phyloP scores from a whole-genome alignment of 2,797 vertebrate species.

The Prionace glauca region DNA sequence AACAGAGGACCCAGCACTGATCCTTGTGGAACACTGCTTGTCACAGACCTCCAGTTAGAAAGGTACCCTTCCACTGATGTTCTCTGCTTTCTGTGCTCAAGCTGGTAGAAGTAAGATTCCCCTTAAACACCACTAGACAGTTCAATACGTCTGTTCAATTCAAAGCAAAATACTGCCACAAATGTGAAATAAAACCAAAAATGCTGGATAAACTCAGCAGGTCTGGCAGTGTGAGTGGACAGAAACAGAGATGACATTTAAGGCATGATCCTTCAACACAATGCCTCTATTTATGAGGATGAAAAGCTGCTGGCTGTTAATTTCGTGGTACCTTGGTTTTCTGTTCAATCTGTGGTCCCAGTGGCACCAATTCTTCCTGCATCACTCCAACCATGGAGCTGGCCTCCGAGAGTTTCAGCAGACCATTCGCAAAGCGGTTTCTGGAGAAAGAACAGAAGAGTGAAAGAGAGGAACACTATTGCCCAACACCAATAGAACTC shows the following conservation, averaged over 20 bases:
- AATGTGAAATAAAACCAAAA: no score
- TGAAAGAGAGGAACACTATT: background rate
- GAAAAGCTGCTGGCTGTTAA: background rate
- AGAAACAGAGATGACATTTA: no score
- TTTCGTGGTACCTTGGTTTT: constrained; percentile 45
- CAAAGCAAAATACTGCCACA: no score
- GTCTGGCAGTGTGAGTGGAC: no score
- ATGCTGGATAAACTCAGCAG: no score
- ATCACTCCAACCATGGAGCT: constrained; percentile 47
- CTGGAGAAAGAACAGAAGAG: constrained; percentile 41
- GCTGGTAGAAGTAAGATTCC: background rate
- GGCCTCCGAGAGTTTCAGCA: constrained; percentile 52
- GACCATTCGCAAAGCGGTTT: constrained; percentile 47
- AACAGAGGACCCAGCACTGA: no score
- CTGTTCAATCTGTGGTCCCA: constrained; percentile 52
- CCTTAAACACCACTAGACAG: background rate
- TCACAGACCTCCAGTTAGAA: no score
- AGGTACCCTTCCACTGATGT: no score
- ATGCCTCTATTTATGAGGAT: background rate
- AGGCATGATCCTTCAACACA: no score
- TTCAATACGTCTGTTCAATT: background rate
- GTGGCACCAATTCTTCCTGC: constrained; percentile 48
- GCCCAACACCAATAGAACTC: no score
- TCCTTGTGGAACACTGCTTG: no score
- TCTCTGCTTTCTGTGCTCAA: no score